Conservation (phyloP, 2,797 vertebrate genomes). For the Molothrus ater region DNA sequence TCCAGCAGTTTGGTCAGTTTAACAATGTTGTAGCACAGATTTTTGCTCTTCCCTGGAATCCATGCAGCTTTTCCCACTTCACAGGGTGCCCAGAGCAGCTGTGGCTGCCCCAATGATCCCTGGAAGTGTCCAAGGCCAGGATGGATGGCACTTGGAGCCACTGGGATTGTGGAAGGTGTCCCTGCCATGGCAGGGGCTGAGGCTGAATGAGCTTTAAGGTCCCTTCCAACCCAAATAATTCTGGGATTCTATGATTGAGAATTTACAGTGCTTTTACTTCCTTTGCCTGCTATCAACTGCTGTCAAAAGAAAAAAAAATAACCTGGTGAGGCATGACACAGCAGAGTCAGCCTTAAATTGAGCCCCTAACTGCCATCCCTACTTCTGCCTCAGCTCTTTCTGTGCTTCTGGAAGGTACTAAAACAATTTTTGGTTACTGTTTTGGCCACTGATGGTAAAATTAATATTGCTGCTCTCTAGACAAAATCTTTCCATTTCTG, state of each 20-base stretch:
- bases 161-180: background rate
- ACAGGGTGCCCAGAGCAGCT: background rate
- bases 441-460: background rate
- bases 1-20: background rate
- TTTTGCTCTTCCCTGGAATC: background rate
- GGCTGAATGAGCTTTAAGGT: background rate
- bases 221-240: background rate
- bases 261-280: background rate
- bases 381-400: background rate
- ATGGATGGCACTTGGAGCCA: rapidly evolving
- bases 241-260: background rate
- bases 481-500: background rate
- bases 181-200: background rate
- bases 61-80: background rate
- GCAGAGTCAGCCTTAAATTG: background rate
- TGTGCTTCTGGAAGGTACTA: background rate
- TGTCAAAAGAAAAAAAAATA: background rate
- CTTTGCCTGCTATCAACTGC: background rate
- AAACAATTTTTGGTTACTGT: background rate
- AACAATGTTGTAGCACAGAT: background rate
- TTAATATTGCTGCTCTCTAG: background rate
- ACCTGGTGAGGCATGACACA: background rate
- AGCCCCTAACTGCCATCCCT: background rate
- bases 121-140: background rate
- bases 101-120: background rate